Evolutionary conservation across 2,888 invertebrate species (phyloP), one percentile per base, ranked within the genome.

Genomic region (Saturnia japonica): DNA sequence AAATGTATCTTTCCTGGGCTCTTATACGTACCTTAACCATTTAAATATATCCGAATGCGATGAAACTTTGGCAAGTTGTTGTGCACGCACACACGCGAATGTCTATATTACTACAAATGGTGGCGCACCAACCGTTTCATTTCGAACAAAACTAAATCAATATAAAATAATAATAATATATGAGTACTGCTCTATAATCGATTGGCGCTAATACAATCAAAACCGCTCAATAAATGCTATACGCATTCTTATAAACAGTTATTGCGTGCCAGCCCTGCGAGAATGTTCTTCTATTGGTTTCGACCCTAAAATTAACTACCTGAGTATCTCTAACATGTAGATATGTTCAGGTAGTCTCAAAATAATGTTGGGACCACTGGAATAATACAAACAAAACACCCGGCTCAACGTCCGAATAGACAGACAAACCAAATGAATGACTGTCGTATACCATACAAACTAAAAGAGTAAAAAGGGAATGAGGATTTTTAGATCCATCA

Each of bases 381-480:
- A 47, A 75, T 72, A 75, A 74, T 67, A 72, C 74, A 76, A 75
- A 76, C 76, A 77, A 70, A 72, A 76, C 75, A 78, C 77, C 77
- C 78, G 75, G 75, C 73, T 72, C 74, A 72, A 69, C n/a, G 62
- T 70, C 67, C 67, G 19, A 34, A 60, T 60, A 22, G 16, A 57
- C 45, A 14, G 25, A 60, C 22, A 45, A 45, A 54, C 43, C 14
- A 67, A 67, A 64, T 51, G 45, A 22, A 22, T 22, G 54, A 22
- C 22, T 8, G 3, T 54, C 11, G 54, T 54, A 54, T n/a, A 54
- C 9, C 54, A 22, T 54, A 22, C 11, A 54, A n/a, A 22, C 8
- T 9, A n/a, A 22, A 11, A 22, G 7, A 54, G 22, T 22, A 54
- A 54, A 54, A 9, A 22, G 9, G 12, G 16, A 60, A n/a, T n/a